Conservation (phyloP, 2,113 vertebrate genomes). For the Fukomys damarensis region DNA sequence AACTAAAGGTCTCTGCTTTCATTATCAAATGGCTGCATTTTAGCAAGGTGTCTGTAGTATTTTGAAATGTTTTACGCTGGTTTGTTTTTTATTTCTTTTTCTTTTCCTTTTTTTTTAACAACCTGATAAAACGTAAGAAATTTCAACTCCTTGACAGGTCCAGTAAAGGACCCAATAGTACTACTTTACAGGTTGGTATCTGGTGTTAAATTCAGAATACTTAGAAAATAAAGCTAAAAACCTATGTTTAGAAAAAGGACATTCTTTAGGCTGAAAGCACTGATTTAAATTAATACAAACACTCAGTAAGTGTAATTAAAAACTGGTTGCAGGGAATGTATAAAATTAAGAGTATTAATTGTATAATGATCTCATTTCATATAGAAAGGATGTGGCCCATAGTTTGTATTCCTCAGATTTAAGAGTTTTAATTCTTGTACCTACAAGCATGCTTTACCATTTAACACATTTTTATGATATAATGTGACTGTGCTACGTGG, state of each 20-base stretch:
- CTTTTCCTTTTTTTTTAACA: constrained; percentile 41
- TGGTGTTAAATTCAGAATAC: constrained; percentile 64
- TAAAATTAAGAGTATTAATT: not conserved
- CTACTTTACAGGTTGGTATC: constrained; percentile 74
- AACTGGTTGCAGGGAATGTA: constrained; percentile 49
- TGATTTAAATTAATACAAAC: constrained; percentile 27
- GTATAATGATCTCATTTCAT: constrained; percentile 11
- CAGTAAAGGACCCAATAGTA: constrained; percentile 46
- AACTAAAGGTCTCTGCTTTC: constrained; percentile 71
- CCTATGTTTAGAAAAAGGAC: constrained; percentile 50
- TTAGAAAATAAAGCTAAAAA: constrained; percentile 50
- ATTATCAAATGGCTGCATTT: constrained; percentile 70
- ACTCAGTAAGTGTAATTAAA: constrained; percentile 33
- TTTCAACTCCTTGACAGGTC: constrained; percentile 75
- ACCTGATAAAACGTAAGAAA: constrained; percentile 72
- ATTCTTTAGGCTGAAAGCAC: constrained; percentile 61
- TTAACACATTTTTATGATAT: not conserved
- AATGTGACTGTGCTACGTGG: not conserved
- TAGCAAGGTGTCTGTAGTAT: constrained; percentile 69
- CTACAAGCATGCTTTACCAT: not conserved
- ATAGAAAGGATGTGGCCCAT: not conserved
- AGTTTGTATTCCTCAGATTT: not conserved
- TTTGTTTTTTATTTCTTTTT: constrained; percentile 6
- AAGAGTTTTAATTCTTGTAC: not conserved
- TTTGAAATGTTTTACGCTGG: constrained; percentile 72